Evolutionary conservation across 2,113 vertebrate species (phyloP).

Genomic region (Haplochromis vanheusdeni): DNA sequence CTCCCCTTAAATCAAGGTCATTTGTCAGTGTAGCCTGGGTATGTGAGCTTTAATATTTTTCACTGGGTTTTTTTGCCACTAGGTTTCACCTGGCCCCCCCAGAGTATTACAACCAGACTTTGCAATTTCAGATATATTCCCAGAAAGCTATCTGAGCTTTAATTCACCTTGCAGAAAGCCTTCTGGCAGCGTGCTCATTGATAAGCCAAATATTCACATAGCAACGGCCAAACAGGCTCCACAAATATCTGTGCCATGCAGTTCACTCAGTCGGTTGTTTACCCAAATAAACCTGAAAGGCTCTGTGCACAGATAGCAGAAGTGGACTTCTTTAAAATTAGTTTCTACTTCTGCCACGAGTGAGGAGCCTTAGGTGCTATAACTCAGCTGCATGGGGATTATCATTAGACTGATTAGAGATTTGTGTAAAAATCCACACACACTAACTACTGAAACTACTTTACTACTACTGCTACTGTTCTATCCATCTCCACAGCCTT

Average conservation of each 20-base stretch:
- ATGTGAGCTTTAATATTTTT: not conserved
- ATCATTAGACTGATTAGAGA: not conserved
- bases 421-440: not conserved
- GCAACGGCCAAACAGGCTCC: not conserved
- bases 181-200: not conserved
- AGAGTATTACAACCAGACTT: not conserved
- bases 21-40: not conserved
- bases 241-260: not conserved
- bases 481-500: not conserved
- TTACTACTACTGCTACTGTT: not conserved
- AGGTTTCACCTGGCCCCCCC: not conserved
- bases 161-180: not conserved
- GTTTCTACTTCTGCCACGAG: not conserved
- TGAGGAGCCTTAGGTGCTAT: not conserved
- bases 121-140: not conserved
- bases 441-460: not conserved
- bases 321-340: not conserved
- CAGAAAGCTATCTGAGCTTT: not conserved
- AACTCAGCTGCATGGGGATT: not conserved
- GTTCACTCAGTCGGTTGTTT: not conserved
- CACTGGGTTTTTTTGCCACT: not conserved
- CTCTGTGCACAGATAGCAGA: not conserved
- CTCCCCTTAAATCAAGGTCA: slow-evolving; percentile 9
- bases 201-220: not conserved
- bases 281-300: not conserved